Evolutionary conservation across 1,140 invertebrate species (phyloP).

Genomic region (Sinella curviseta): DNA sequence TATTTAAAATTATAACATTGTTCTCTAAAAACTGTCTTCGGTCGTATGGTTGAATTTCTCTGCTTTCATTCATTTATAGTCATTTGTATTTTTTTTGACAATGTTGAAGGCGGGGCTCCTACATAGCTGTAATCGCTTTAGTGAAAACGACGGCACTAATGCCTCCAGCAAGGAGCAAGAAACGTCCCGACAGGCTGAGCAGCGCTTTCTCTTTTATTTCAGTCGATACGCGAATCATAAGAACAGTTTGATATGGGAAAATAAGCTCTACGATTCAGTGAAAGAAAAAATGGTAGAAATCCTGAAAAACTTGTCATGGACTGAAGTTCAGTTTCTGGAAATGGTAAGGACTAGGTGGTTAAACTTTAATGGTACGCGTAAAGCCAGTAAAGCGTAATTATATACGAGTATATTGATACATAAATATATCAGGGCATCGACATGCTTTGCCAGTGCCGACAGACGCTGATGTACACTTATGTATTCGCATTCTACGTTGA

Average conservation of each 20-base stretch:
- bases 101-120: too few relatives aligned
- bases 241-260: conserved; percentile 66
- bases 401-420: not conserved
- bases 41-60: too few relatives aligned
- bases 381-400: not conserved
- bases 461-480: conserved; percentile 73
- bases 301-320: conserved; percentile 65
- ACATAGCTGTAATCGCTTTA: too few relatives aligned
- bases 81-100: too few relatives aligned
- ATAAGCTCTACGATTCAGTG: conserved; percentile 59
- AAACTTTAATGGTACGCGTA: not conserved
- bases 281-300: conserved; percentile 65
- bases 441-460: conserved; percentile 68
- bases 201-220: too few relatives aligned
- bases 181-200: conserved; percentile 68
- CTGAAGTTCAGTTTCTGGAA: conserved; percentile 66
- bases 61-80: too few relatives aligned
- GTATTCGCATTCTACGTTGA: conserved; percentile 71
- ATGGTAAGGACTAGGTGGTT: conserved; percentile 57
- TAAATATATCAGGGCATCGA: conserved; percentile 58
- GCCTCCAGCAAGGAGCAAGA: conserved; percentile 60
- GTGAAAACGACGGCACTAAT: too few relatives aligned
- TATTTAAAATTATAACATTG: conserved; percentile 56
- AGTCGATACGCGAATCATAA: too few relatives aligned
- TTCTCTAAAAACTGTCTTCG: too few relatives aligned